phyloP scores from a whole-genome alignment of 2,888 invertebrate genomes.

The Yponomeuta plumbellus region DNA sequence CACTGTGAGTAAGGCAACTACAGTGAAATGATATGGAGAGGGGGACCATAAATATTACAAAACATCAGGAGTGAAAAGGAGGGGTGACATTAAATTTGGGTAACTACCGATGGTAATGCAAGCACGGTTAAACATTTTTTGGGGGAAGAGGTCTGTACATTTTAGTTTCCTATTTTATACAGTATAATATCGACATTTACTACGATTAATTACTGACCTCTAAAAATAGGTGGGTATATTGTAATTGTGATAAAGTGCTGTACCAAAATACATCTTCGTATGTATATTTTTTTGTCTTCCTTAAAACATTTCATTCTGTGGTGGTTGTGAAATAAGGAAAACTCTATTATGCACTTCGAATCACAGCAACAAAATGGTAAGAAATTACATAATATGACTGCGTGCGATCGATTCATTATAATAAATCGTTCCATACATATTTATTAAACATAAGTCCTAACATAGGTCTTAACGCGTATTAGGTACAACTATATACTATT shows the following conservation, averaged over 20 bases:
- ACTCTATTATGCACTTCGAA: conserved; percentile 48
- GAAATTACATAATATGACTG: neutral
- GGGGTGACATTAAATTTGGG: neutral
- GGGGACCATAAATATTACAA: neutral
- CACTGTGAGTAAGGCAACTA: conserved; percentile 92
- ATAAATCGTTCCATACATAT: conserved; percentile 18
- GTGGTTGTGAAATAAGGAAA: conserved; percentile 15
- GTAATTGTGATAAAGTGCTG: conserved; percentile 49
- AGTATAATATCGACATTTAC: neutral
- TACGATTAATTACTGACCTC: conserved; percentile 26
- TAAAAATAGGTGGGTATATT: conserved; percentile 70
- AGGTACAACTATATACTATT: conserved; percentile 1
- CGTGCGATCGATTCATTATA: neutral
- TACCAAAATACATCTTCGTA: conserved; percentile 52
- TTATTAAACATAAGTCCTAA: conserved; percentile 34
- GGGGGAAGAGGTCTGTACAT: neutral
- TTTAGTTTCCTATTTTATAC: neutral
- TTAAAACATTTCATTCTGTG: neutral
- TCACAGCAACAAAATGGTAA: conserved; percentile 70
- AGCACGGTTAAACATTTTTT: neutral
- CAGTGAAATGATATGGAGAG: conserved; percentile 80
- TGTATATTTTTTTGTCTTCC: conserved; percentile 2
- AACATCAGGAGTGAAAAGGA: neutral
- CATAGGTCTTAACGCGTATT: conserved; percentile 55
- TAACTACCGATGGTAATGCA: neutral